These are phyloP conservation scores for Steinernema scapterisci DNA, from an alignment of 2,888 invertebrate species.

Conservation along the genomic window DNA sequence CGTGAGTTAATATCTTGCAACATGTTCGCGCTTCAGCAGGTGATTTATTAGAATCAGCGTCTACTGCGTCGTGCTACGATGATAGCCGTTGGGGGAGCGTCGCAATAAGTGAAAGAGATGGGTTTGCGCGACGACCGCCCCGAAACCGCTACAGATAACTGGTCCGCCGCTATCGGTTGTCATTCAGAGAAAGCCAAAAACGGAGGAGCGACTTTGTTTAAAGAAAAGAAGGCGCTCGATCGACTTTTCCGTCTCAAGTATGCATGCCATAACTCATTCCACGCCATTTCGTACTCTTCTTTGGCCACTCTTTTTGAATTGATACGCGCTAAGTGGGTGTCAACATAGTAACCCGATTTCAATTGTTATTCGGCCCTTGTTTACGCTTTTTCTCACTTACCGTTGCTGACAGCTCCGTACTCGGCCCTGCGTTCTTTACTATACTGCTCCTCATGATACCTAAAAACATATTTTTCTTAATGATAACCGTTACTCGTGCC, in stretches of 20 bases:
- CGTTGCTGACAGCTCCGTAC: not conserved
- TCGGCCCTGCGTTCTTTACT: constrained; percentile 46
- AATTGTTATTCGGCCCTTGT: not conserved
- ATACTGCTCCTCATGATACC: constrained; percentile 60
- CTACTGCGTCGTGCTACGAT: not conserved
- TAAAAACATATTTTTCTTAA: constrained; percentile 22
- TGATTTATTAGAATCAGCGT: constrained; percentile 2
- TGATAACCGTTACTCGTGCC: not conserved
- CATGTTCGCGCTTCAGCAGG: not conserved
- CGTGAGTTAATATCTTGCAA: not conserved
- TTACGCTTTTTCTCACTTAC: not conserved
- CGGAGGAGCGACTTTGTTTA: not conserved
- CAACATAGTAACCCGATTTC: not conserved
- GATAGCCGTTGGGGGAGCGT: constrained; percentile 25
- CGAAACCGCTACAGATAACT: constrained; percentile 31
- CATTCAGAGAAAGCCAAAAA: constrained; percentile 1
- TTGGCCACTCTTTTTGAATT: not conserved
- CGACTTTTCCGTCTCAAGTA: constrained; percentile 26
- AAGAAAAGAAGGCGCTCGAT: constrained; percentile 11
- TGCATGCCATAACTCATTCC: constrained; percentile 32
- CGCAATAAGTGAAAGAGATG: constrained; percentile 17
- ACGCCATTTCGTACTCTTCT: constrained; percentile 4
- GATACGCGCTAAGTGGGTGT: not conserved
- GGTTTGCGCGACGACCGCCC: constrained; percentile 25
- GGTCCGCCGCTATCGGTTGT: constrained; percentile 29